Percentiles rank a stretch among this genome's conserved stretches.
These are phyloP conservation scores for Eristalis tenax DNA, from an alignment of 2,888 invertebrate species.

Conservation along the genomic window DNA sequence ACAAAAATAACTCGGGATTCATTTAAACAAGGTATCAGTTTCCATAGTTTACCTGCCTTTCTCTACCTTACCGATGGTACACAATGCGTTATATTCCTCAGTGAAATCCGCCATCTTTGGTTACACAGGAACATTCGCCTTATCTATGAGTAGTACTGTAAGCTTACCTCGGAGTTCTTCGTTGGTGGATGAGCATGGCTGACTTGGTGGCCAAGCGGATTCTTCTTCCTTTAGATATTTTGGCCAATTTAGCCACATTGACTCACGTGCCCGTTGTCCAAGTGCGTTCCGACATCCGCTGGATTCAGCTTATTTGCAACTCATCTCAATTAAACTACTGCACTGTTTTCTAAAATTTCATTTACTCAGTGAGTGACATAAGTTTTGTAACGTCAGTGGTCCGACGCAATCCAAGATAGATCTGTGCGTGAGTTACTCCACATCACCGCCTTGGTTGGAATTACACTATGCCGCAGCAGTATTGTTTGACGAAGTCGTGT, in stretches of 20 bases:
- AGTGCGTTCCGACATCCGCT: slow-evolving; percentile 47
- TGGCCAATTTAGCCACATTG: slow-evolving; percentile 16
- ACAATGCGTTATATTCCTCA: slow-evolving; percentile 28
- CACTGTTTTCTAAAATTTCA: slow-evolving; percentile 41
- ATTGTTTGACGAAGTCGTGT: slow-evolving; percentile 17
- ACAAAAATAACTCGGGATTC: not conserved
- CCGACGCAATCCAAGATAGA: slow-evolving; percentile 49
- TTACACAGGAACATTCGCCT: not conserved
- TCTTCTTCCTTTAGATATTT: not conserved
- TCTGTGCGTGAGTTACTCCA: slow-evolving; percentile 44
- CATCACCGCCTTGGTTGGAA: slow-evolving; percentile 5
- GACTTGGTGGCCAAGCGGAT: not conserved
- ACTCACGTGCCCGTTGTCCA: slow-evolving; percentile 26
- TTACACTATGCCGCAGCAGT: slow-evolving; percentile 10
- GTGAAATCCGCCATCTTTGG: slow-evolving; percentile 36
- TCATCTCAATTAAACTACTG: slow-evolving; percentile 41
- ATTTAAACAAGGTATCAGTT: not conserved
- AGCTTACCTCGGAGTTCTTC: slow-evolving; percentile 20
- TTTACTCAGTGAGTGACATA: slow-evolving; percentile 71
- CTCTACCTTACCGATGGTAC: not conserved
- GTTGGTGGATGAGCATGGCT: not conserved
- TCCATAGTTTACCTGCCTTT: not conserved
- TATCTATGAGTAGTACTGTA: slow-evolving; percentile 11
- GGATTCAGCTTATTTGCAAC: slow-evolving; percentile 33
- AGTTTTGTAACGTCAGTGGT: slow-evolving; percentile 62